Evolutionary conservation across 1,140 invertebrate species (phyloP), one percentile per base, ranked within the genome.

Genomic region (Helicoverpa armigera): DNA sequence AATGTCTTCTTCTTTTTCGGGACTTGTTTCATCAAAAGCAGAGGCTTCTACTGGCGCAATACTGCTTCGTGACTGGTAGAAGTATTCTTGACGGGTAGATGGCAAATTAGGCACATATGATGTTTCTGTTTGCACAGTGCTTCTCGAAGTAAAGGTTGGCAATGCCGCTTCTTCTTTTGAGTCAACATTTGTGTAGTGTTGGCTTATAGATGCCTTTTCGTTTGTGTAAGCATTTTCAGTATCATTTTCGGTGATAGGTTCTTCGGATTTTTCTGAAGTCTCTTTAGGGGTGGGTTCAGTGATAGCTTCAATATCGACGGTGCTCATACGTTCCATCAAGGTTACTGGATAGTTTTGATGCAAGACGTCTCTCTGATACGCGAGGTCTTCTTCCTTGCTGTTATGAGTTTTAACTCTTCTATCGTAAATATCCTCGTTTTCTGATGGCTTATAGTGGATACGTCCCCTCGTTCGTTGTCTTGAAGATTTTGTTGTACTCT

Each of bases 301-400:
- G 13, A 94, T 92, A 56, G 94, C 92, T 88, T 94, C 94, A 80
- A 95, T 92, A 69, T 95, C 92, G 65, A 88, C 86, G 58, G 94
- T 95, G 76, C 93, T 95, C 60, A 88, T 87, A 79, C 93, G 85
- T 86, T 95, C 95, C 89, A 92, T 93, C 48, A 95, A 65, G 2
- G 95, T 95, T 0, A 95, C 95, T 9, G 96, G 96, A 82, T 96
- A 96, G 82, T 96, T 96, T 86, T 96, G 96, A 84, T 96, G 96
- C 12, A 96, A 87, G 12, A 96, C 95, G 88, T 96, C 96, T 79
- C 96, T 91, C 88, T 96, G 96, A 85, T 96, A 96, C 3, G 96
- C 96, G 80, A 96, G 85, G 82, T 95, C 94, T 70, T 90, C 80
- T 85, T 94, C 89, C 67, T 90, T 92, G 14, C 63, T 89, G 16